Base-by-base conservation (phyloP, 1,140 invertebrate species). In the Patella vulgata region DNA sequence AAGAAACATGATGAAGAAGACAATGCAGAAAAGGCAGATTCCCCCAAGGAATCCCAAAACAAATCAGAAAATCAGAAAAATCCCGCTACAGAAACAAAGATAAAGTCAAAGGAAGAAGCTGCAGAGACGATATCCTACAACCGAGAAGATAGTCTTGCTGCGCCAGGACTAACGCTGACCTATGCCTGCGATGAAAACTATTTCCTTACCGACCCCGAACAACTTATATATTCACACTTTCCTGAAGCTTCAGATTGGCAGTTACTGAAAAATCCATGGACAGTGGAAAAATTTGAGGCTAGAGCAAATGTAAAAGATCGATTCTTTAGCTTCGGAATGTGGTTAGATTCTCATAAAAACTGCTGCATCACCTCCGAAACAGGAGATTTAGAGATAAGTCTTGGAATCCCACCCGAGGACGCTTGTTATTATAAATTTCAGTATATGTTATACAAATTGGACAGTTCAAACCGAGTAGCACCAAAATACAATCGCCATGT, bases 181-280 rank as follows among this genome's bases (percentile, higher is more conserved):
- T 79, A 79, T 56, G 63, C 71, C 19, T 81, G 78, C 66, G 82
- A 83, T 36, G 82, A 83, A 58, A 82, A 82, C 59, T 83, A 83
- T 65, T 88, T 88, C 75, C 74, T 87, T 8, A 86, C 86, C 2
- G 87, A 88, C 66, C 86, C 87, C 0, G 80, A 86, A 19, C 79
- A 85, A 27, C 68, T 87, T 59, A 85, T 86, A 39, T 85, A 80
- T 69, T 85, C 86, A 0, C 87, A 88, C 73, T 85, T 84, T 60
- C 87, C 87, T 1, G 80, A 81, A 53, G 68, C 80, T 51, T 46
- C 62, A 17, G 60, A 60, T 27, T 79, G 78, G 78, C 78, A 78
- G 52, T 59, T 78, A 12, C 59, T 68, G 43, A 52, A 52, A 23
- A 46, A 59, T 19, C 69, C 71, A 3, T 33, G 75, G 12, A 65